phyloP scores from a whole-genome alignment of 1,140 invertebrate species.

The Thaumatotibia leucotreta region DNA sequence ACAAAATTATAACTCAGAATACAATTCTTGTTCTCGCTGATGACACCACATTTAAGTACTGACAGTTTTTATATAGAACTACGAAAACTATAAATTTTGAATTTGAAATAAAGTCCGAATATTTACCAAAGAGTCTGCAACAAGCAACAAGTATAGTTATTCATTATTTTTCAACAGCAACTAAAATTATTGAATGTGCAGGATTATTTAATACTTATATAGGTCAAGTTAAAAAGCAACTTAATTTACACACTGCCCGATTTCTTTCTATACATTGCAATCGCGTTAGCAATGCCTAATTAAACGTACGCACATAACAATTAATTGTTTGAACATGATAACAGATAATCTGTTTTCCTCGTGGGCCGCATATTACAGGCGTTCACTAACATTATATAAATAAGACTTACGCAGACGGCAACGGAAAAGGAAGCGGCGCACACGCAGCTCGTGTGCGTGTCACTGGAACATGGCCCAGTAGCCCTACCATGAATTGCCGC shows the following conservation, averaged over 20 bases:
- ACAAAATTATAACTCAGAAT: too few species aligned
- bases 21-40: too few species aligned
- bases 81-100: too few species aligned
- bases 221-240: background rate
- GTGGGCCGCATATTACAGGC: background rate
- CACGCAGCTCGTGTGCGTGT: background rate
- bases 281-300: background rate
- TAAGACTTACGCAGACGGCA: constrained; percentile 1
- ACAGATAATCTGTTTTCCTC: background rate
- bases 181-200: too few species aligned
- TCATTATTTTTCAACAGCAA: too few species aligned
- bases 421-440: background rate
- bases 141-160: too few species aligned
- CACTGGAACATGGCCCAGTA: background rate
- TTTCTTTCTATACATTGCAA: background rate
- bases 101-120: too few species aligned
- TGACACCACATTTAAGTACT: too few species aligned
- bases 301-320: constrained; percentile 1
- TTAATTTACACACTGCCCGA: background rate
- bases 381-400: constrained; percentile 8
- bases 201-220: background rate
- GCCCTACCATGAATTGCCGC: background rate
- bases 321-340: constrained; percentile 10
- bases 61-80: too few species aligned
- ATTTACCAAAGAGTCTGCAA: too few species aligned